A percentile compares a stretch with the other conserved stretches of the same genome.
These are phyloP conservation scores for Acanthopleura granulata DNA, from an alignment of 2,888 invertebrate genomes.

Conservation along the genomic window DNA sequence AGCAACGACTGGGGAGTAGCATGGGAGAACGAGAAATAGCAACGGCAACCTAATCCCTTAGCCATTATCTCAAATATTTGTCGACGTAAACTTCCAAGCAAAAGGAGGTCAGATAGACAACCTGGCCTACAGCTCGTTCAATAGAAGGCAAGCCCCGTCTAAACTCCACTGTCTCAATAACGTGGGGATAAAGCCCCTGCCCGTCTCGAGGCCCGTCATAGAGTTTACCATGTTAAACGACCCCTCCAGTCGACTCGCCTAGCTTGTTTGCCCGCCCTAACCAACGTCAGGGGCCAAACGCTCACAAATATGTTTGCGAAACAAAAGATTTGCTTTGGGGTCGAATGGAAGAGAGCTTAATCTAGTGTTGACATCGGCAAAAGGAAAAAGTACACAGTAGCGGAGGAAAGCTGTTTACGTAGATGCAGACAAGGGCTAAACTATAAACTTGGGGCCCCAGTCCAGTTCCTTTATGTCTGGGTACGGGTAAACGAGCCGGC, in stretches of 20 bases:
- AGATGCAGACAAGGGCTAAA: background rate
- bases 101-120: background rate
- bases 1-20: too few species aligned
- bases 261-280: background rate
- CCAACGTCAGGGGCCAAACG: background rate
- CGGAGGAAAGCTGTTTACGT: background rate
- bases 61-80: conserved; percentile 12
- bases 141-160: background rate
- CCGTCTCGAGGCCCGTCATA: background rate
- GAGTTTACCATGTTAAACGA: background rate
- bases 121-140: background rate
- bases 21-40: background rate
- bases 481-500: too few species aligned
- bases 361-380: background rate
- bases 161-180: background rate
- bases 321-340: conserved; percentile 3
- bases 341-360: background rate
- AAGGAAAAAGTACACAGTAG: background rate
- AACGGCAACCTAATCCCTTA: conserved; percentile 5
- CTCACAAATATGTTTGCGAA: conserved; percentile 10
- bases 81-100: background rate
- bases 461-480: too few species aligned
- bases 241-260: background rate
- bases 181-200: background rate
- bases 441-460: too few species aligned